These are phyloP conservation scores for Conus ventricosus DNA, from an alignment of 1,140 invertebrate species.

Conservation along the genomic window DNA sequence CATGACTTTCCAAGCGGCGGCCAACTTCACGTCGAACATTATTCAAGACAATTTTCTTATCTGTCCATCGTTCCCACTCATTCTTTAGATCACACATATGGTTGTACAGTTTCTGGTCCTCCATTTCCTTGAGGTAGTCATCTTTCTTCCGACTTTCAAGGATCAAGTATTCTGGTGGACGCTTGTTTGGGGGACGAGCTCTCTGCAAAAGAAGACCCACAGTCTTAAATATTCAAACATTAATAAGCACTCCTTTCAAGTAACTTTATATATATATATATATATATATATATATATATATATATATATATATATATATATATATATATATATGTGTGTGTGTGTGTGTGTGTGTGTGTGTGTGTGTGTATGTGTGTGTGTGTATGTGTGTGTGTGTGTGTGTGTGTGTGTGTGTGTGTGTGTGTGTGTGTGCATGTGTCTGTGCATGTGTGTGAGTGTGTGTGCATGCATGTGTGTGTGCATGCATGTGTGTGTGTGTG, in stretches of 20 bases:
- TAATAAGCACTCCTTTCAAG: background rate
- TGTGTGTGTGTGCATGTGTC: too few species aligned
- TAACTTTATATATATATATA: too few species aligned
- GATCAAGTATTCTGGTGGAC: conserved; percentile 69
- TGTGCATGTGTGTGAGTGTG: too few species aligned
- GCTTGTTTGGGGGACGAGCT: conserved; percentile 63
- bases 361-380: too few species aligned
- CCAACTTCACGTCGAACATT: conserved; percentile 64
- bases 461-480: too few species aligned
- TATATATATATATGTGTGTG: too few species aligned
- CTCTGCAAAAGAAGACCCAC: conserved; percentile 56
- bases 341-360: too few species aligned
- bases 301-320: too few species aligned
- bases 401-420: too few species aligned
- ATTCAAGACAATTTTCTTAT: conserved; percentile 67
- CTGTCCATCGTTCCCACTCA: conserved; percentile 70
- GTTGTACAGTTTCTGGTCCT: conserved; percentile 62
- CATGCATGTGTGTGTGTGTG: too few species aligned
- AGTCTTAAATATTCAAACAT: background rate
- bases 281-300: too few species aligned
- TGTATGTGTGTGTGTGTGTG: too few species aligned
- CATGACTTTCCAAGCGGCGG: conserved; percentile 57
- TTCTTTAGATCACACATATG: conserved; percentile 69
- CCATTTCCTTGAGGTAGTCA: conserved; percentile 59
- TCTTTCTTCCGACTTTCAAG: conserved; percentile 67